Evolutionary conservation across 2,797 vertebrate species (phyloP).

Genomic region (Bovichtus diacanthus): DNA sequence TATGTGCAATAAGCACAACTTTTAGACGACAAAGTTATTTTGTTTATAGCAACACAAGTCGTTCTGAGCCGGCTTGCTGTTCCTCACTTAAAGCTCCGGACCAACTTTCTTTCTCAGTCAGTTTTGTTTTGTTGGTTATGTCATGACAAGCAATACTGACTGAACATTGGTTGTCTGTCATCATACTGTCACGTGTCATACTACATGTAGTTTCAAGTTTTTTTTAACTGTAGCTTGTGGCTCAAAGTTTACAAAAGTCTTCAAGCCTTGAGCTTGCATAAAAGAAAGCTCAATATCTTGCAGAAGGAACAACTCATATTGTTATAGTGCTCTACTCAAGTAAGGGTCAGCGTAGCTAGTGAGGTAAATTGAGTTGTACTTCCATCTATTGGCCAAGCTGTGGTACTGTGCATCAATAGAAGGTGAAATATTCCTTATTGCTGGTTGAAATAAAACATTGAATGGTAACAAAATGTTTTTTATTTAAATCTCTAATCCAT

Average conservation of each 20-base stretch:
- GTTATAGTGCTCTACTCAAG: background rate
- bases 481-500: conserved; percentile 66
- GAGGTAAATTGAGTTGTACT: conserved; percentile 31
- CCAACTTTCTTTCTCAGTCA: background rate
- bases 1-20: background rate
- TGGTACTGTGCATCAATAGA: conserved; percentile 20
- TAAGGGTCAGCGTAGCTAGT: background rate
- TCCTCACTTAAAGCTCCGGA: background rate
- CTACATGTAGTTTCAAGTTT: background rate
- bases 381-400: conserved; percentile 68
- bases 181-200: background rate
- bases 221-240: background rate
- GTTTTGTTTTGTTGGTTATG: background rate
- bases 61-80: background rate
- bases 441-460: conserved; percentile 10
- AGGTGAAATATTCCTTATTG: rapidly evolving
- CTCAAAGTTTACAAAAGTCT: background rate
- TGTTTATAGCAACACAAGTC: background rate
- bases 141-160: background rate
- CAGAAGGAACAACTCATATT: background rate
- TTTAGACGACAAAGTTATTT: background rate
- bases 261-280: background rate
- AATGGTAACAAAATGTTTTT: conserved; percentile 58
- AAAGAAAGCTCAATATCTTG: background rate
- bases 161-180: background rate